Base-by-base conservation (phyloP, 2,113 vertebrate species). In the Anoura caudifer region DNA sequence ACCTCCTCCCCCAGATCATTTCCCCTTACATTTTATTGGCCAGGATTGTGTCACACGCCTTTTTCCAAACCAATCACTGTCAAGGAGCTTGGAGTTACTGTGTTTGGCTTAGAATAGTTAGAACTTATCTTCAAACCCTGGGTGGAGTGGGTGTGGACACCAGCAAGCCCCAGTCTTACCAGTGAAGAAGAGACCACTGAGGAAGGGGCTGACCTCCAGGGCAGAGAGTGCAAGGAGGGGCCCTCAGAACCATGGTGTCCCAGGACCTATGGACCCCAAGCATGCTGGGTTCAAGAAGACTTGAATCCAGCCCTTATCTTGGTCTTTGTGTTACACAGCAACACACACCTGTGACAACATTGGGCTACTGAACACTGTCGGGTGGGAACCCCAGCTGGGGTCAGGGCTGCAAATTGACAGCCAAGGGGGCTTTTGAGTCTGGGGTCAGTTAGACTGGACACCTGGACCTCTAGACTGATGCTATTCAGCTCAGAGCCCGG, bases 401-500 rank as follows among this genome's bases (percentile, higher is more conserved):
- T 47, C 41, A 43, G 38, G 47, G 4, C 75, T 36, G 4, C n/a
- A 22, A 8, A 70, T 0, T 12, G 33, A 14, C 3, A 41, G 43
- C 14, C 36, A 22, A 22, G 45, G 50, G 22, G 38, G 36, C 82
- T 15, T 73, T 38, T 0, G 45, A 26, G 19, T 19, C 82, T 15
- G 26, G 43, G 19, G 20, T 12, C 59, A 79, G 63, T 59, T 9
- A 45, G 75, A 38, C 13, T 5, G 13, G 47, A n/a, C 19, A 24
- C 52, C 20, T 36, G 1, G 31, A 7, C 36, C 41, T 52, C 65
- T 4, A 5, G 65, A n/a, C 41, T 14, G 28, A 15, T 11, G 31
- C 16, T 3, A 2, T 33, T n/a, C 2, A 4, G 31, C 31, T 1
- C 0, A 3, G 33, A 79, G 43, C 5, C 0, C 26, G 0, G 26